Evolutionary conservation across 2,113 vertebrate genomes (phyloP).

Genomic region (Syngnathus scovelli): DNA sequence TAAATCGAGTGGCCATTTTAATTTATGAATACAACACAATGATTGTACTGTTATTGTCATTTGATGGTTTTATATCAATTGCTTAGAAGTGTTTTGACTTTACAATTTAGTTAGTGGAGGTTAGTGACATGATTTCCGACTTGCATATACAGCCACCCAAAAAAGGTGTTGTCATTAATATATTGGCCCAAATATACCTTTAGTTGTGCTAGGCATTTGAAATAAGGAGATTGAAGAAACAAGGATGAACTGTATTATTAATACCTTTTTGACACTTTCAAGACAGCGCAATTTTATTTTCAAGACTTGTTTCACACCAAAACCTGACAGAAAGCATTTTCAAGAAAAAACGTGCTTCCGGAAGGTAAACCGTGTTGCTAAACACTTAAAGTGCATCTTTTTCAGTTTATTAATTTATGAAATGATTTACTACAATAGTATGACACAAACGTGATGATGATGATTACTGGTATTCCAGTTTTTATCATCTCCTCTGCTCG

Average conservation of each 20-base stretch:
- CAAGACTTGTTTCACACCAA: not conserved
- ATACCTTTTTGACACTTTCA: not conserved
- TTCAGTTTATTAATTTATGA: conserved; percentile 7
- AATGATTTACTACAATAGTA: conserved; percentile 20
- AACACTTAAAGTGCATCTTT: not conserved
- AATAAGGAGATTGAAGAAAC: too few relatives aligned
- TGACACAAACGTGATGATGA: conserved; percentile 8
- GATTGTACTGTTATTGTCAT: too few relatives aligned
- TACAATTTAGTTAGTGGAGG: too few relatives aligned
- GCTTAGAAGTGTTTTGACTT: too few relatives aligned
- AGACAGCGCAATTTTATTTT: not conserved
- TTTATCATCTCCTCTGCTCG: not conserved
- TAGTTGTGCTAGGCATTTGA: too few relatives aligned
- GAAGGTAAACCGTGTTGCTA: not conserved
- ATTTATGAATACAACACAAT: not conserved
- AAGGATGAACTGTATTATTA: too few relatives aligned
- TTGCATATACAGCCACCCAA: too few relatives aligned
- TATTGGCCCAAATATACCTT: too few relatives aligned
- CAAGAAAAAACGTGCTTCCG: not conserved
- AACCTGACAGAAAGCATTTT: not conserved
- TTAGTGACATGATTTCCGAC: too few relatives aligned
- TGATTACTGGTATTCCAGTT: conserved; percentile 11
- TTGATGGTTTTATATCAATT: too few relatives aligned
- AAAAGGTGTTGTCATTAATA: too few relatives aligned
- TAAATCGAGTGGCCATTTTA: not conserved